A percentile compares a stretch with the other conserved stretches of the same genome.
Conservation (phyloP, 2,797 vertebrate species). For the Darevskia mixta region DNA sequence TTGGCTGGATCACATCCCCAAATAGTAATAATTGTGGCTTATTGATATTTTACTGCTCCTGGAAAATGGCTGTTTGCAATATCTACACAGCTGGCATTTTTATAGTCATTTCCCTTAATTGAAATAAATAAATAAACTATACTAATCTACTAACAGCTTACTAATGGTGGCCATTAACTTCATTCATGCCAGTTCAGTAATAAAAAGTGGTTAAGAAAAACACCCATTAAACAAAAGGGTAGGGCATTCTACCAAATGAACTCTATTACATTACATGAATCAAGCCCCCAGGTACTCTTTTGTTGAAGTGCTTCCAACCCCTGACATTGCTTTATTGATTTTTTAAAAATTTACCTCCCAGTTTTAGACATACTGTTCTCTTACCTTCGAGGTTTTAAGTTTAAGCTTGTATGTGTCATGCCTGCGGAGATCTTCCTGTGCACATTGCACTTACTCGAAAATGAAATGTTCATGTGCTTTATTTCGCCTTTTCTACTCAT, state of each 20-base stretch:
- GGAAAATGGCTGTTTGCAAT: constrained; percentile 2
- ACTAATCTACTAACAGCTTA: neutral
- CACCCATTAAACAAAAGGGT: neutral
- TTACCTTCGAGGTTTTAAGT: constrained; percentile 29
- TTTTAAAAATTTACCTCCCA: constrained; percentile 1
- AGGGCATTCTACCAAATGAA: constrained; percentile 3
- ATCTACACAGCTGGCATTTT: constrained; percentile 9
- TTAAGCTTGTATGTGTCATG: neutral
- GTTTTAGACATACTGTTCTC: constrained; percentile 1
- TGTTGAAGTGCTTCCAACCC: neutral
- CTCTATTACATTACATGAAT: neutral
- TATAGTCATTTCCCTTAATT: constrained; percentile 13
- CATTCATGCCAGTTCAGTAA: neutral
- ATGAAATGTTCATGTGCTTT: neutral
- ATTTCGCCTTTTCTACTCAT: neutral
- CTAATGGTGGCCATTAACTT: constrained; percentile 21
- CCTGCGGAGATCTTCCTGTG: rapidly evolving
- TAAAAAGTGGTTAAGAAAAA: neutral
- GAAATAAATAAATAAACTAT: constrained; percentile 17
- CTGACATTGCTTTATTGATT: constrained; percentile 36
- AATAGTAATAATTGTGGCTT: constrained; percentile 7
- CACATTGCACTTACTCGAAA: constrained; percentile 9
- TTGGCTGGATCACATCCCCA: neutral
- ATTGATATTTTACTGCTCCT: neutral
- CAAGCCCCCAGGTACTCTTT: constrained; percentile 2